Evolutionary conservation across 2,113 vertebrate genomes (phyloP).

Genomic region (Protobothrops mucrosquamatus): DNA sequence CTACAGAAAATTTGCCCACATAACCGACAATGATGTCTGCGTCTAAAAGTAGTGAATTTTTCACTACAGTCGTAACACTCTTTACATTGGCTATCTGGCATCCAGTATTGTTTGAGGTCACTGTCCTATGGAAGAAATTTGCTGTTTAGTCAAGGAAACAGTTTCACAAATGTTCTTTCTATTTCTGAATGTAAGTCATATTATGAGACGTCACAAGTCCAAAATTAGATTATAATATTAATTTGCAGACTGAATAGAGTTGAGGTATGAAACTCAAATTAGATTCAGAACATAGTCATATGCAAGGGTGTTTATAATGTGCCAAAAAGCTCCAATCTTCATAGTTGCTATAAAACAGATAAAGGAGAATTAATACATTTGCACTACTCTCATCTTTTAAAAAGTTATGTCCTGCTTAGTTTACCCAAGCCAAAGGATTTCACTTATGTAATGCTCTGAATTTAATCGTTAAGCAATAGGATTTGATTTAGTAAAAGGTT

Average conservation of each 20-base stretch:
- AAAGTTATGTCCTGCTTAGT: background rate
- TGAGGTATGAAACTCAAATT: background rate
- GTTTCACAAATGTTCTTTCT: background rate
- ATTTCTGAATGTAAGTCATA: background rate
- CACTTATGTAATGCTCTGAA: background rate
- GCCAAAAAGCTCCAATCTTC: background rate
- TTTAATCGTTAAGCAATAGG: background rate
- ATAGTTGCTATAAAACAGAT: background rate
- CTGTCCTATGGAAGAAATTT: constrained; percentile 79
- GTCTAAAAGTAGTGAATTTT: constrained; percentile 96
- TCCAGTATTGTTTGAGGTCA: constrained; percentile 99
- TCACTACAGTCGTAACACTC: constrained; percentile 98
- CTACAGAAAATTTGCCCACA: constrained; percentile 99
- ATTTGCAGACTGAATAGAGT: constrained; percentile 14
- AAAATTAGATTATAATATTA: background rate
- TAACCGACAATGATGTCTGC: constrained; percentile 93
- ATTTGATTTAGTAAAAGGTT: background rate
- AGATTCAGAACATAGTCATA: background rate
- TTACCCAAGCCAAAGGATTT: background rate
- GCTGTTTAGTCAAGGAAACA: background rate
- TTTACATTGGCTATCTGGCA: constrained; percentile 98
- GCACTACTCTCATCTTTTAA: background rate
- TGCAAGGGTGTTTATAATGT: background rate
- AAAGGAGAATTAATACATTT: background rate
- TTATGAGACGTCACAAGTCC: background rate